phyloP scores from a whole-genome alignment of 37 sponge, comb jelly and placozoan species.

The Amphimedon queenslandica region DNA sequence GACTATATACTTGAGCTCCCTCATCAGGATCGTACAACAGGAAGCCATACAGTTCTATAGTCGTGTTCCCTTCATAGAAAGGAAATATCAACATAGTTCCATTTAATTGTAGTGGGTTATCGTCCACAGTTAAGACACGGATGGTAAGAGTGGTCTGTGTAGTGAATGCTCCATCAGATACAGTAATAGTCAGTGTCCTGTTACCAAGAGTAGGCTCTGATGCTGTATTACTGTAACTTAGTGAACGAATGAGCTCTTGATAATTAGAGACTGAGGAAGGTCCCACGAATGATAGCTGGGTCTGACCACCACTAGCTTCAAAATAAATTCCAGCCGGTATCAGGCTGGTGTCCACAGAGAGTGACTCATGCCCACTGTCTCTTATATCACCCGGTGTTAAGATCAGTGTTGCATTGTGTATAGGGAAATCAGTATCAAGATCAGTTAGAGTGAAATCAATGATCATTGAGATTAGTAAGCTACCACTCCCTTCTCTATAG shows the following conservation, averaged over 20 bases:
- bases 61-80: constrained; percentile 36
- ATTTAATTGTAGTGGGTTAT: constrained; percentile 24
- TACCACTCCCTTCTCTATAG: constrained; percentile 11
- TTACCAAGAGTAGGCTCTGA: constrained; percentile 44
- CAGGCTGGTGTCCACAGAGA: too few species aligned
- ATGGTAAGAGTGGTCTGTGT: not conserved
- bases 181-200: constrained; percentile 35
- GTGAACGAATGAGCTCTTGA: constrained; percentile 26
- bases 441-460: constrained; percentile 43
- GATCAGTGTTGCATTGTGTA: not conserved
- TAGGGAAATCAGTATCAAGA: constrained; percentile 19
- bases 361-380: constrained; percentile 50
- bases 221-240: constrained; percentile 40
- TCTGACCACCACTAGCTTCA: too few species aligned
- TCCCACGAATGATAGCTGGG: constrained; percentile 11
- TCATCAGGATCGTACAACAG: constrained; percentile 17
- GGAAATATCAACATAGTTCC: not conserved
- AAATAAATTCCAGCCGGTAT: too few species aligned
- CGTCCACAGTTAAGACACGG: not conserved
- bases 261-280: constrained; percentile 16
- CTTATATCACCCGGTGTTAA: constrained; percentile 52
- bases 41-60: constrained; percentile 11
- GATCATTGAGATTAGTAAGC: too few species aligned
- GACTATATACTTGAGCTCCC: not conserved
- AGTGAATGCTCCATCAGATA: constrained; percentile 46